These are phyloP conservation scores for Phrixothrix hirtus DNA, from an alignment of 2,888 invertebrate species.

Conservation along the genomic window DNA sequence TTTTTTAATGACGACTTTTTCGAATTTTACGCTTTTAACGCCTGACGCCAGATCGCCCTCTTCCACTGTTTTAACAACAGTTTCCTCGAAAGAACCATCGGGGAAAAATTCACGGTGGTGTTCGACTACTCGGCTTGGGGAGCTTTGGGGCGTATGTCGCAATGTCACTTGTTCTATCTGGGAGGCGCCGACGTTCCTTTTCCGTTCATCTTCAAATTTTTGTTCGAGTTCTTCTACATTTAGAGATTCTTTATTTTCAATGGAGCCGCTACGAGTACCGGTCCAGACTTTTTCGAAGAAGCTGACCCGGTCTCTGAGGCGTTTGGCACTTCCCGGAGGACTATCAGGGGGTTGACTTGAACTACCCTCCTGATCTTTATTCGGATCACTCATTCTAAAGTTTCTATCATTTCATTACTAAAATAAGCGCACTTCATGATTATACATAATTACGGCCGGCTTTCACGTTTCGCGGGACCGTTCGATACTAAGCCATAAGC, in stretches of 20 bases:
- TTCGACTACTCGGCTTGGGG: conserved; percentile 42
- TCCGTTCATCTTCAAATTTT: conserved; percentile 42
- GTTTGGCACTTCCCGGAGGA: conserved; percentile 50
- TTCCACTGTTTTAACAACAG: conserved; percentile 60
- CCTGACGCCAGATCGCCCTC: conserved; percentile 69
- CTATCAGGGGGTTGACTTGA: conserved; percentile 42
- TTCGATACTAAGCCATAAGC: conserved; percentile 49
- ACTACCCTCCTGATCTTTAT: conserved; percentile 44
- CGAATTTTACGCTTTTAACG: conserved; percentile 71
- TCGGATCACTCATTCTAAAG: conserved; percentile 36
- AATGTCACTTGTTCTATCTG: conserved; percentile 65
- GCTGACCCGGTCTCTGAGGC: conserved; percentile 73
- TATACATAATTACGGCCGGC: conserved; percentile 18
- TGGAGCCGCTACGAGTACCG: conserved; percentile 46
- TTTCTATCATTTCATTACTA: conserved; percentile 15
- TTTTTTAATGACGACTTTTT: conserved; percentile 69
- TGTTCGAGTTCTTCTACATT: conserved; percentile 43
- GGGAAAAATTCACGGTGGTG: conserved; percentile 43
- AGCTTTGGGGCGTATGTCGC: conserved; percentile 59
- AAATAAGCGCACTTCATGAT: conserved; percentile 24
- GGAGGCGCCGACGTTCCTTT: conserved; percentile 44
- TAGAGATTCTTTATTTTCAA: conserved; percentile 12
- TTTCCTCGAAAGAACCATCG: conserved; percentile 57
- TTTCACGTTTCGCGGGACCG: conserved; percentile 45
- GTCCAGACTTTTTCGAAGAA: conserved; percentile 82